Conservation (phyloP, 2,888 invertebrate genomes). For the Dendrolimus pini region DNA sequence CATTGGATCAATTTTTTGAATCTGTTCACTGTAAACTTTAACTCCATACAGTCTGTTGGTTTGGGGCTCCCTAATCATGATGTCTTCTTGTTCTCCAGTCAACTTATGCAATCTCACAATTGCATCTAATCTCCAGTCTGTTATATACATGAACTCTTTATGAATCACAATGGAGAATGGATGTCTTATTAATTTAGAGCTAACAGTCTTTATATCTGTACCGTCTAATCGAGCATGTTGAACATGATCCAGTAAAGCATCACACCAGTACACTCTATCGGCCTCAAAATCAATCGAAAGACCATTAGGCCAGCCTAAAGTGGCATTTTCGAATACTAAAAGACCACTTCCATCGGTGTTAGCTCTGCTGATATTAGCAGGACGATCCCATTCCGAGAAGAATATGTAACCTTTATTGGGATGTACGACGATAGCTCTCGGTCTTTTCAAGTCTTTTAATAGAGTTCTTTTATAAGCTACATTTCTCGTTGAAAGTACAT, state of each 20-base stretch:
- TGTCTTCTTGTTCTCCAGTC: constrained; percentile 91
- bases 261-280: constrained; percentile 97
- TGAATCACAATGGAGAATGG: constrained; percentile 95
- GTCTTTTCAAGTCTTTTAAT: constrained; percentile 91
- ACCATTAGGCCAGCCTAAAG: constrained; percentile 98
- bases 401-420: constrained; percentile 96
- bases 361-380: constrained; percentile 96
- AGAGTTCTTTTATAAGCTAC: constrained; percentile 90
- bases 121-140: constrained; percentile 97
- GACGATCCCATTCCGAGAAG: constrained; percentile 97
- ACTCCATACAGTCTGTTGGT: constrained; percentile 94
- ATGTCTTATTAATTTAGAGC: constrained; percentile 89
- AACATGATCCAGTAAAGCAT: constrained; percentile 96
- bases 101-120: constrained; percentile 93
- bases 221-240: constrained; percentile 96
- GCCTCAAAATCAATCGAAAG: constrained; percentile 93
- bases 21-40: constrained; percentile 87
- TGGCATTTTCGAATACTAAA: constrained; percentile 91
- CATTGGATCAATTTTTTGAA: constrained; percentile 81
- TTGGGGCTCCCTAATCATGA: constrained; percentile 91
- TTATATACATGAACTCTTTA: constrained; percentile 95
- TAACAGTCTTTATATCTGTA: constrained; percentile 91
- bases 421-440: constrained; percentile 97
- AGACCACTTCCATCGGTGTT: constrained; percentile 92
- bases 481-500: constrained; percentile 92